Percentiles rank a stretch among this genome's conserved stretches.
Evolutionary conservation across 2,113 vertebrate species (phyloP).

Genomic region (Labrus mixtus): DNA sequence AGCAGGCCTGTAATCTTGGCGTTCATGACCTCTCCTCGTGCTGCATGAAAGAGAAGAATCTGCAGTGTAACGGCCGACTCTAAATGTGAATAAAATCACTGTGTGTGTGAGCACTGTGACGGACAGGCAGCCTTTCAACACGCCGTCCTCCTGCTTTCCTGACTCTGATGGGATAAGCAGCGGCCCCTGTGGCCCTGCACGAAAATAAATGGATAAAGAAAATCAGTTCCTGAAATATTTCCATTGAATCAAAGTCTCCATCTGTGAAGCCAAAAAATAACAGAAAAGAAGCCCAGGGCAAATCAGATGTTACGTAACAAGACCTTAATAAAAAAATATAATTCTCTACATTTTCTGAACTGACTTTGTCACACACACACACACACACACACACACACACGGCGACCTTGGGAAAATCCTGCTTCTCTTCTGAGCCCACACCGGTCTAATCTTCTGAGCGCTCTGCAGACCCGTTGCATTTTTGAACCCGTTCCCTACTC

Average conservation of each 20-base stretch:
- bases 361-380: background rate
- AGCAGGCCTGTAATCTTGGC: too few relatives aligned
- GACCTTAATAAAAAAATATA: background rate
- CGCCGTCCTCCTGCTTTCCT: conserved; percentile 6
- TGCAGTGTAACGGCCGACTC: background rate
- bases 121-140: conserved; percentile 5
- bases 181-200: background rate
- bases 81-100: background rate
- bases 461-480: background rate
- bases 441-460: conserved; percentile 17
- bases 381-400: background rate
- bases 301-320: background rate
- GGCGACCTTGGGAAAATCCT: conserved; percentile 7
- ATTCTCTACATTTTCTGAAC: background rate
- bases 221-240: background rate
- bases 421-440: background rate
- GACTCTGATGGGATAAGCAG: background rate
- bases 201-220: background rate
- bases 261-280: background rate
- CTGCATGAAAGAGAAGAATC: background rate
- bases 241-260: background rate
- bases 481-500: conserved; percentile 21
- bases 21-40: background rate
- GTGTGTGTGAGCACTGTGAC: background rate
- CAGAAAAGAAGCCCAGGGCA: background rate